Evolutionary conservation across 2,113 vertebrate genomes (phyloP).

Genomic region (Psittacula cyanocephala): DNA sequence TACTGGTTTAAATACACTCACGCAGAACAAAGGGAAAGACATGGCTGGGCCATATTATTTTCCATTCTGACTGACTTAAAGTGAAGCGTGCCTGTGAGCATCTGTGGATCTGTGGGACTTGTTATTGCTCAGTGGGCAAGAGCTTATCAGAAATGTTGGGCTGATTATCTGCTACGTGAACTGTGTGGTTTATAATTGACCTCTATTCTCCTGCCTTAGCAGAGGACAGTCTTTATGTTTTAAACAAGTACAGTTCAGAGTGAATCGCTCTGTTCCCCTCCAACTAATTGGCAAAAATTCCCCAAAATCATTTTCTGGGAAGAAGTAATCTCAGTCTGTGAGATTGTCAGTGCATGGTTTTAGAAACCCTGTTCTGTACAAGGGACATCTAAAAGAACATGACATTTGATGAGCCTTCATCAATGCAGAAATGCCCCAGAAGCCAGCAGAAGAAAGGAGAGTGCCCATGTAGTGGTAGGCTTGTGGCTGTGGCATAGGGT

Average conservation of each 20-base stretch:
- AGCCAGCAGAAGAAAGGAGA: background rate
- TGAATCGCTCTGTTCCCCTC: background rate
- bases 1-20: background rate
- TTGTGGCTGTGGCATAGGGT: background rate
- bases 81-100: background rate
- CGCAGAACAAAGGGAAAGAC: background rate
- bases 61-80: background rate
- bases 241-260: background rate
- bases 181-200: background rate
- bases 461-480: accelerated
- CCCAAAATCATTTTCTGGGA: background rate
- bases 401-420: background rate
- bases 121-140: background rate
- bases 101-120: background rate
- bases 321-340: background rate
- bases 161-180: background rate
- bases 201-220: background rate
- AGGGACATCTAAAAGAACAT: background rate
- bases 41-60: background rate
- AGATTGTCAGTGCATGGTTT: background rate
- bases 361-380: background rate
- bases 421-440: background rate
- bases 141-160: background rate
- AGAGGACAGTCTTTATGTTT: background rate
- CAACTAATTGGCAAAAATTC: background rate